A percentile compares a stretch with the other conserved stretches of the same genome.
phyloP scores from a whole-genome alignment of 2,113 vertebrate genomes.

The Sminthopsis crassicaudata region DNA sequence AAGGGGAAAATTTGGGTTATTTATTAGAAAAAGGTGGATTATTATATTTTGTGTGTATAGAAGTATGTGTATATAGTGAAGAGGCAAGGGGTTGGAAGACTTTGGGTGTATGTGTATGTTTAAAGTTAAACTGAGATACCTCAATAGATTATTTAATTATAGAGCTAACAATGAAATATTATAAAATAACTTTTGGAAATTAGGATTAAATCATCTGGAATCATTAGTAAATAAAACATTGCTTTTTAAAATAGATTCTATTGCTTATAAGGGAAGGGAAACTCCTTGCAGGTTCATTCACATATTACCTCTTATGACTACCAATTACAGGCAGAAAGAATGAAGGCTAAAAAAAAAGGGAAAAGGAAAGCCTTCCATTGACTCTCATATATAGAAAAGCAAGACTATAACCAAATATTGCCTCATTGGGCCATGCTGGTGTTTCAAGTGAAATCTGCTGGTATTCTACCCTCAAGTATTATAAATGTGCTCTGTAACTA shows the following conservation, averaged over 20 bases:
- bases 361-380: neutral
- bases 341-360: neutral
- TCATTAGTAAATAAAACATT: neutral
- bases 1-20: slow-evolving; percentile 58
- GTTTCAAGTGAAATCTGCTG: neutral
- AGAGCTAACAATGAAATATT: neutral
- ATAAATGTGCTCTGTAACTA: neutral
- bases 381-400: neutral
- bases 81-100: neutral
- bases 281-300: neutral
- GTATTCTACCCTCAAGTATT: neutral
- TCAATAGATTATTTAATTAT: neutral
- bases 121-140: neutral
- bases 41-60: neutral
- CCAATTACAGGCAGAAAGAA: neutral
- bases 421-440: neutral
- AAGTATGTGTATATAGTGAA: too few relatives aligned
- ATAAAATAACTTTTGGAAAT: neutral
- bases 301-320: neutral
- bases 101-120: neutral
- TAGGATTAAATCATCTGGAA: neutral
- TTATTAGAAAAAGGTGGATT: slow-evolving; percentile 41
- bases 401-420: neutral
- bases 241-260: neutral
- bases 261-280: neutral